Percentiles rank a stretch among this genome's conserved stretches.
phyloP scores from a whole-genome alignment of 2,888 invertebrate species.

The Torymus aiolomorphi region DNA sequence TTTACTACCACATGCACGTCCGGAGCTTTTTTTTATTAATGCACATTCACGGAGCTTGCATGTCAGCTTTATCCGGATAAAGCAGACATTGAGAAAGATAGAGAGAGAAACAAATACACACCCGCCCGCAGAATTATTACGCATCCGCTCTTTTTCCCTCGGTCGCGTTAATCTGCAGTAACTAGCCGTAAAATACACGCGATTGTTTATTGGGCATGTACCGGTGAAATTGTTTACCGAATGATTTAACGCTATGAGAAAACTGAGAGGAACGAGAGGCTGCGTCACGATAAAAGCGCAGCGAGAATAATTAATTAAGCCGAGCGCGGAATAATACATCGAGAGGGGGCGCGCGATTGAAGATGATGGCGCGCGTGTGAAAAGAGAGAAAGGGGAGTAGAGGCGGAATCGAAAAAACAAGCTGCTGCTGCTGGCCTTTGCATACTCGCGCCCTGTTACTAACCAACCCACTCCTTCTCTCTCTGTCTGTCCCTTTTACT shows the following conservation, averaged over 20 bases:
- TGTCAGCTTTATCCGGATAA: constrained; percentile 28
- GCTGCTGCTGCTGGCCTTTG: background rate
- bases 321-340: too few species aligned
- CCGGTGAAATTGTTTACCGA: too few species aligned
- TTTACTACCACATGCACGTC: background rate
- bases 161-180: constrained; percentile 1
- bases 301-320: too few species aligned
- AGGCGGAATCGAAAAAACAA: background rate
- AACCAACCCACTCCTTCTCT: background rate
- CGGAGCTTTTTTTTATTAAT: constrained; percentile 36
- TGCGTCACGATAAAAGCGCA: too few species aligned
- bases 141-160: background rate
- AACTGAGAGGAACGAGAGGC: too few species aligned
- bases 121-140: constrained; percentile 1
- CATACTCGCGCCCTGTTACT: background rate
- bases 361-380: background rate
- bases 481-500: background rate
- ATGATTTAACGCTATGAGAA: too few species aligned
- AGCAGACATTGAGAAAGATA: background rate
- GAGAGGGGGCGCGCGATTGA: too few species aligned
- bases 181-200: background rate
- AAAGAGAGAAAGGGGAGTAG: background rate
- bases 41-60: background rate
- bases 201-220: too few species aligned
- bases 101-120: constrained; percentile 7